Conservation (phyloP, 2,888 invertebrate genomes). For the Amphipyra tragopoginis region DNA sequence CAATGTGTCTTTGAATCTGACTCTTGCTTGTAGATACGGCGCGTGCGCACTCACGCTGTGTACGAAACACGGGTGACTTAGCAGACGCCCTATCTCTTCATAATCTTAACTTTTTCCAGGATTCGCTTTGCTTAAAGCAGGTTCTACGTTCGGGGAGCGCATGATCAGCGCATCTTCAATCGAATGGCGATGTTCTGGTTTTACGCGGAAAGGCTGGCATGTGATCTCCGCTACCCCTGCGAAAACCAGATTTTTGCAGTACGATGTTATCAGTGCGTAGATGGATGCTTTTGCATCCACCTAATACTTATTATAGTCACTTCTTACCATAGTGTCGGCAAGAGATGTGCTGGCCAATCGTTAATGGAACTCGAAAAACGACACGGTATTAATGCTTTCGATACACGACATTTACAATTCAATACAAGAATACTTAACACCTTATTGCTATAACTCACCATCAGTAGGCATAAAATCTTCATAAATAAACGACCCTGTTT, state of each 20-base stretch:
- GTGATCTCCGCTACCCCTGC: constrained; percentile 46
- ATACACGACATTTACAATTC: constrained; percentile 20
- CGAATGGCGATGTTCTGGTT: constrained; percentile 30
- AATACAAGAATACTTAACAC: not conserved
- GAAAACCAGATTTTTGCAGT: constrained; percentile 40
- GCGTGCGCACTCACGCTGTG: constrained; percentile 8
- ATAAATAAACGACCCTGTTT: constrained; percentile 99
- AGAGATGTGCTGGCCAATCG: constrained; percentile 6
- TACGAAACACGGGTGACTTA: constrained; percentile 45
- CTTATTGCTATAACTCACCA: constrained; percentile 89
- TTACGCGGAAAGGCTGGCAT: constrained; percentile 43
- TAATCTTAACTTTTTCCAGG: constrained; percentile 48
- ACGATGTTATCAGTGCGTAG: constrained; percentile 27
- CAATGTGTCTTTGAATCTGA: too few species aligned
- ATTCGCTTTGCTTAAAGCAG: constrained; percentile 30
- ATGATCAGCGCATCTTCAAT: constrained; percentile 32
- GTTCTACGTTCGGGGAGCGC: constrained; percentile 33
- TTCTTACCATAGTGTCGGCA: constrained; percentile 34
- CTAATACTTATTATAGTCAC: constrained; percentile 2
- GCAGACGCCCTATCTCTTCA: constrained; percentile 38
- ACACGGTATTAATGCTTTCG: constrained; percentile 25
- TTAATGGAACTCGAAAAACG: constrained; percentile 25
- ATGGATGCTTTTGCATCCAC: constrained; percentile 6
- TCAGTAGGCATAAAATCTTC: constrained; percentile 99
- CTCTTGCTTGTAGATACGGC: not conserved